Conservation (phyloP, 2,888 invertebrate genomes). For the Phengaris alcon region DNA sequence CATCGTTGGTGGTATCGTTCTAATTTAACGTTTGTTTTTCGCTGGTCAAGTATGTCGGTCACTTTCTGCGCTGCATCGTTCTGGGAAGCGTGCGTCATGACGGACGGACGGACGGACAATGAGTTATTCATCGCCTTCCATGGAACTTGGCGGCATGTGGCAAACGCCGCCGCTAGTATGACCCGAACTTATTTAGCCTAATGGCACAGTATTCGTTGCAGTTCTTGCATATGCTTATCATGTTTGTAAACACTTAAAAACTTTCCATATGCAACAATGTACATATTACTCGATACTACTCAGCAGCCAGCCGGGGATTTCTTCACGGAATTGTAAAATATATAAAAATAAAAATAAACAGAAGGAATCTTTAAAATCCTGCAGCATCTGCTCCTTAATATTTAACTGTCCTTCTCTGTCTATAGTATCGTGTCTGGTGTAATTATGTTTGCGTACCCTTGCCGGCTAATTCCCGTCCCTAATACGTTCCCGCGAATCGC, state of each 20-base stretch:
- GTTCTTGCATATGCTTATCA: neutral
- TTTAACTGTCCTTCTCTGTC: conserved; percentile 1
- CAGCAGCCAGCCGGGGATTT: too few species aligned
- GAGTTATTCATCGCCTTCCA: conserved; percentile 78
- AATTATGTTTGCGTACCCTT: conserved; percentile 37
- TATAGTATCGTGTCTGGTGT: conserved; percentile 12
- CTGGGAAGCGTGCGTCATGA: conserved; percentile 74
- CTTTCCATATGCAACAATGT: neutral
- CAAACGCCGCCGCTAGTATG: conserved; percentile 62
- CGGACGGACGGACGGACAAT: conserved; percentile 74
- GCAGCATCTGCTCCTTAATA: too few species aligned
- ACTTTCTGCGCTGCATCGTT: conserved; percentile 64
- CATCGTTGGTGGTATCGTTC: conserved; percentile 37
- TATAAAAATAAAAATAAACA: too few species aligned
- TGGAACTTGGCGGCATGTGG: conserved; percentile 71
- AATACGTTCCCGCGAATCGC: conserved; percentile 74
- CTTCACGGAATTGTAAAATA: too few species aligned
- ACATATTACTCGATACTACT: too few species aligned
- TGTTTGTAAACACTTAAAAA: neutral
- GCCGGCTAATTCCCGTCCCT: conserved; percentile 66
- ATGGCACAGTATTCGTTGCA: conserved; percentile 32
- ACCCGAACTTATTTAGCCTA: conserved; percentile 54
- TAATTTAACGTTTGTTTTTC: conserved; percentile 47
- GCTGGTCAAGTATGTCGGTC: conserved; percentile 70
- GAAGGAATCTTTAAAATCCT: too few species aligned